Base-by-base conservation (phyloP, 1,140 invertebrate genomes). In the Hetaerina americana region DNA sequence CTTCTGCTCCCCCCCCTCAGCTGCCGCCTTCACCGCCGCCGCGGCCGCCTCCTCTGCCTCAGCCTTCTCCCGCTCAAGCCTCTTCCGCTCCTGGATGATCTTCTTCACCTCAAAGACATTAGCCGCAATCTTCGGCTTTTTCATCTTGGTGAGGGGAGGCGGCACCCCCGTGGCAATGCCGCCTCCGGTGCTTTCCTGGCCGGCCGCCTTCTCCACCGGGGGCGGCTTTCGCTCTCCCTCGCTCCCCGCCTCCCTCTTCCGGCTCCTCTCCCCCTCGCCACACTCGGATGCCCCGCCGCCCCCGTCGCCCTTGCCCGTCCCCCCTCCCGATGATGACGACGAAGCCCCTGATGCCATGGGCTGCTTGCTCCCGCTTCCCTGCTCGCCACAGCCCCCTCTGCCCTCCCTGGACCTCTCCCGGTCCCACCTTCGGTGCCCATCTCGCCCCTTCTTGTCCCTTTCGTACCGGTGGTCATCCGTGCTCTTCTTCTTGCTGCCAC, bases 91-190 rank as follows among this genome's bases (percentile, higher is more conserved):
- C n/a, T 27, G 18, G 5, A 69, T 69, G 5, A 69, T 69, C 68
- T 69, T 69, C 26, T 69, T 69, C 0, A 69, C 68, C 28, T 69
- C 68, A 27, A 25, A 69, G n/a, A 69, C 26, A 69, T 69, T 69
- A 5, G 68, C 68, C 0, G 68, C 68, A 69, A 69, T 69, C n/a
- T 69, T 69, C 28, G 68, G 68, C 22, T 69, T 69, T 28, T 69
- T 69, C n/a, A 69, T 69, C 40, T n/a, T 57, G 40, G 40, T 18
- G 40, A 57, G n/a, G n/a, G n/a, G n/a, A n/a, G n/a, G n/a, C n/a
- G n/a, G n/a, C n/a, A n/a, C n/a, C n/a, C n/a, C n/a, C n/a, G n/a
- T n/a, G n/a, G n/a, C n/a, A n/a, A n/a, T n/a, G n/a, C n/a, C n/a
- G n/a, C n/a, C n/a, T n/a, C n/a, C n/a, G n/a, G n/a, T n/a, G n/a